A percentile compares a stretch with the other conserved stretches of the same genome.
Conservation (phyloP, 64 coral and sea anemone genomes). For the Actinia tenebrosa region DNA sequence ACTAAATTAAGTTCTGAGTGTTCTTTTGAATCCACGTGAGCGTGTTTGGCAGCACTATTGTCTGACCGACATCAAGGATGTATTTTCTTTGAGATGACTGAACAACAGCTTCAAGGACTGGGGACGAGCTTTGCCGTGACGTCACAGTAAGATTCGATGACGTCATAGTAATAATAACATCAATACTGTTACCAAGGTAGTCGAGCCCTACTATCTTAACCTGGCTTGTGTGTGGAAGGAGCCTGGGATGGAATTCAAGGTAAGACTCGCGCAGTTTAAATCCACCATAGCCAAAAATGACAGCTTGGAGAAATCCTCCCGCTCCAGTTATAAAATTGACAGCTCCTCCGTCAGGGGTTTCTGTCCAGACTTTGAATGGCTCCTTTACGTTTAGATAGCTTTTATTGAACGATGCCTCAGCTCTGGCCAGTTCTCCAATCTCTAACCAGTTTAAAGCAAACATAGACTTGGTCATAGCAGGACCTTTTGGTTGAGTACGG, state of each 20-base stretch:
- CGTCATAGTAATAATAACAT: slow-evolving; percentile 30
- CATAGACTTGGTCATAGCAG: slow-evolving; percentile 98
- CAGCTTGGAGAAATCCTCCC: slow-evolving; percentile 89
- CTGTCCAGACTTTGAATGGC: slow-evolving; percentile 93
- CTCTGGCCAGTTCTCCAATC: slow-evolving; percentile 43
- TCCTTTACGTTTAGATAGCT: slow-evolving; percentile 75
- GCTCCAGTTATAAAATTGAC: slow-evolving; percentile 92
- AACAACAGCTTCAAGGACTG: slow-evolving; percentile 30
- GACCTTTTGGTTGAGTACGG: slow-evolving; percentile 71
- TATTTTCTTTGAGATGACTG: not conserved
- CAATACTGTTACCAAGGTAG: slow-evolving; percentile 76
- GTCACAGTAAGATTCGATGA: slow-evolving; percentile 60
- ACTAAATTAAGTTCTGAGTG: not conserved
- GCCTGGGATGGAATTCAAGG: slow-evolving; percentile 68
- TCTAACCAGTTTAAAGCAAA: slow-evolving; percentile 91
- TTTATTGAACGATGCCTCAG: slow-evolving; percentile 57
- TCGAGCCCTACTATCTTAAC: slow-evolving; percentile 62
- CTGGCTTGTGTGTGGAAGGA: slow-evolving; percentile 29
- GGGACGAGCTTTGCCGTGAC: slow-evolving; percentile 35
- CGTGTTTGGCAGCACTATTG: not conserved
- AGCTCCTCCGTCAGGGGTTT: slow-evolving; percentile 58
- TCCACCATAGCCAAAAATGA: slow-evolving; percentile 87
- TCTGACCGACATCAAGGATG: slow-evolving; percentile 10
- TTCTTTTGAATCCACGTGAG: not conserved
- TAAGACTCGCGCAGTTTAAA: slow-evolving; percentile 60